A percentile compares a stretch with the other conserved stretches of the same genome.
Conservation (phyloP, 2,888 invertebrate species). For the Suillia variegata region DNA sequence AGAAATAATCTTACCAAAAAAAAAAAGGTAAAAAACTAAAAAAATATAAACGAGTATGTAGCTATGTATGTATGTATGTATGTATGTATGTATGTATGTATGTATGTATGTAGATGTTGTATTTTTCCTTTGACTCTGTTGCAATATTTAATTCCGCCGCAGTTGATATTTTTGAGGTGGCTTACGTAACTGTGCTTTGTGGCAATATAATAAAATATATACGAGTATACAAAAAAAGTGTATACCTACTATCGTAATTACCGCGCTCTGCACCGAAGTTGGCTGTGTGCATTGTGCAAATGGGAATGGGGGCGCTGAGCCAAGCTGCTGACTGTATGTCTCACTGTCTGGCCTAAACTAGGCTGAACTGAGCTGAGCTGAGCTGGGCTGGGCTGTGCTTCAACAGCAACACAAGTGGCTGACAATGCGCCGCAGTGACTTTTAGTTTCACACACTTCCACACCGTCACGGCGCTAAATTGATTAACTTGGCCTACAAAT, state of each 20-base stretch:
- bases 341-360: not conserved
- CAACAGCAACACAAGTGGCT: too few species aligned
- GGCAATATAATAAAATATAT: not conserved
- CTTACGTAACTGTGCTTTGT: not conserved
- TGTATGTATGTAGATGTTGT: too few species aligned
- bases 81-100: too few species aligned
- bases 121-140: constrained; percentile 52
- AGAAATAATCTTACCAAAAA: not conserved
- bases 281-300: not conserved
- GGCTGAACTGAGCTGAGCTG: not conserved
- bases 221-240: not conserved
- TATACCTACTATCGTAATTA: not conserved
- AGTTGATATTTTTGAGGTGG: too few species aligned
- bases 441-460: too few species aligned
- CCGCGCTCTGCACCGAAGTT: not conserved
- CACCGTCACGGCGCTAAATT: too few species aligned
- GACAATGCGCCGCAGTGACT: too few species aligned
- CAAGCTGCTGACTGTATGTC: not conserved
- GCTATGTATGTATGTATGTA: not conserved
- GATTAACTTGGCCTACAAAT: too few species aligned
- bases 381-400: too few species aligned
- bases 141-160: constrained; percentile 22
- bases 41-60: not conserved
- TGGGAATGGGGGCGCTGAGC: not conserved
- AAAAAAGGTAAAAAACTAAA: too few species aligned